Evolutionary conservation across 2,888 invertebrate genomes (phyloP), one percentile per base, ranked within the genome.

Genomic region (Melieria omissa): DNA sequence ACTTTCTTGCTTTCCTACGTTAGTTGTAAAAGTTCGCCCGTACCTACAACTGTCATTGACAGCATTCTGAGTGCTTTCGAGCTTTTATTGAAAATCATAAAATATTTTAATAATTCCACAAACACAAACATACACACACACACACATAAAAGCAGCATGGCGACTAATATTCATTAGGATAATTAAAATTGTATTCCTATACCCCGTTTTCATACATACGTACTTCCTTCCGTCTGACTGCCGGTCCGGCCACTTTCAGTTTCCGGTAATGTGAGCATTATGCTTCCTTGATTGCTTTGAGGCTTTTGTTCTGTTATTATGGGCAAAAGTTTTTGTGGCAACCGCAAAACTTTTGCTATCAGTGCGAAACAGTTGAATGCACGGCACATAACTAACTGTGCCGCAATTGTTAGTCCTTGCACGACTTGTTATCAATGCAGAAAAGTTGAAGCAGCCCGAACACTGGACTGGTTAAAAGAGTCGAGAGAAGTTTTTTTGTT

Each of bases 141-240:
- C 65, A 74, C 62, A 57, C 47, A 62, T 68, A 60, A 47, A 62
- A 57, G 46, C 42, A 65, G 49, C 9, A 10, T 41, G 41, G 45
- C 29, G 29, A 12, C 61, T 45, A 60, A 77, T 78, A 80, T 79
- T 81, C 82, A 83, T 82, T 82, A 80, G 83, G 79, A 80, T 82
- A 83, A 83, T 82, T 81, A 82, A 82, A 79, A 80, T 76, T 78
- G 65, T 75, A 76, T 77, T 72, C 46, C 7, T 14, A 14, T 10
- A 46, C 41, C 45, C 52, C 61, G 61, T 44, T 10, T 46, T 61
- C 29, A 29, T 29, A 66, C 29, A 29, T 29, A 66, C 46, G n/a
- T 29, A 52, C 49, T 63, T 55, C 55, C 55, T 63, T 57, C 60
- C 49, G n/a, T 47, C 41, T 9, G 14, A 29, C 55, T 63, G 29